phyloP scores from a whole-genome alignment of 1,140 invertebrate species.

The Cydia fagiglandana region DNA sequence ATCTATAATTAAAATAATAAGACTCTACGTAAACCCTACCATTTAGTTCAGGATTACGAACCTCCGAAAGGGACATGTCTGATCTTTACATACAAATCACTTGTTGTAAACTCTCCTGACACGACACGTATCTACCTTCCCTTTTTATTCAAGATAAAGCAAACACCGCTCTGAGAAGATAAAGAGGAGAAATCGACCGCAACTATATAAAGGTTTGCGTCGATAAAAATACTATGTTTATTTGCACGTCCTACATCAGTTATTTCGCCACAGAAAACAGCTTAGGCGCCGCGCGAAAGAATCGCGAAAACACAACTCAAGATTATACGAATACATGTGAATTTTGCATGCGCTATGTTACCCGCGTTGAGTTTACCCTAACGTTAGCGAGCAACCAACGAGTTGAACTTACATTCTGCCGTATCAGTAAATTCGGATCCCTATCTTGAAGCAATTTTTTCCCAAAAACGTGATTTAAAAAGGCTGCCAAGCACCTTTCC shows the following conservation, averaged over 20 bases:
- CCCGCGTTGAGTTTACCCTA: constrained; percentile 34
- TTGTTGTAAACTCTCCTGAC: constrained; percentile 49
- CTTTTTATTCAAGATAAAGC: constrained; percentile 76
- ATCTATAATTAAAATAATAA: background rate
- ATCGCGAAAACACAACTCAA: constrained; percentile 51
- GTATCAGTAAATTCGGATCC: constrained; percentile 74
- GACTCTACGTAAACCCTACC: constrained; percentile 5
- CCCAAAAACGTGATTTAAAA: constrained; percentile 67
- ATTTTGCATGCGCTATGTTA: constrained; percentile 43
- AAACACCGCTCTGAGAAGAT: constrained; percentile 74
- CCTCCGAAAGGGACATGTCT: constrained; percentile 13
- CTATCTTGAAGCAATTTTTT: constrained; percentile 64
- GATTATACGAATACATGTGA: constrained; percentile 47
- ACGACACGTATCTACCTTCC: constrained; percentile 53
- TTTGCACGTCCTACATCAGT: constrained; percentile 78
- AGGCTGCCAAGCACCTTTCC: constrained; percentile 41
- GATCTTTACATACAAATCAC: constrained; percentile 38
- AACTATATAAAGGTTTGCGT: constrained; percentile 78
- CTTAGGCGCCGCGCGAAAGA: constrained; percentile 42
- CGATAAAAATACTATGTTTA: constrained; percentile 79
- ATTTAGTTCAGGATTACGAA: constrained; percentile 25
- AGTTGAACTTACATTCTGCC: constrained; percentile 63
- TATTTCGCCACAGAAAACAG: constrained; percentile 50
- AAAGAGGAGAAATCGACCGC: constrained; percentile 77
- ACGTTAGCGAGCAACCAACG: constrained; percentile 44